Conservation (phyloP, 2,113 vertebrate genomes). For the Bostrychus sinensis region DNA sequence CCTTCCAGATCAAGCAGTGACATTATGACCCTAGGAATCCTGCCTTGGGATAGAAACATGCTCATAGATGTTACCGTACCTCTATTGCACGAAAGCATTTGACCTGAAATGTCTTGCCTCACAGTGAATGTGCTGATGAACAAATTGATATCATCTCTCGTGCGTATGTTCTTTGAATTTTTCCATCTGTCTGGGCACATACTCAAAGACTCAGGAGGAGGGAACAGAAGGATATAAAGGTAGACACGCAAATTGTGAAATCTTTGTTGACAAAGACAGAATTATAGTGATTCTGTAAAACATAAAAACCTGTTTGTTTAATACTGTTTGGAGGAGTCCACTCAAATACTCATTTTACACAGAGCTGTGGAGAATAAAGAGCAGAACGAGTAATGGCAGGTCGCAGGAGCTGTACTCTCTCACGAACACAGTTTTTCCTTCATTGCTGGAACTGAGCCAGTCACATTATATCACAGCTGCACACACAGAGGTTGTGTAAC, state of each 20-base stretch:
- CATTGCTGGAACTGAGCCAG: conserved; percentile 3
- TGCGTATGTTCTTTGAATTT: conserved; percentile 37
- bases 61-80: background rate
- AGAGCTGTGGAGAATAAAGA: conserved; percentile 2
- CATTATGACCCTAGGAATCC: background rate
- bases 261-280: background rate
- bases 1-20: background rate
- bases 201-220: background rate
- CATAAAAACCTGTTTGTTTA: conserved; percentile 7
- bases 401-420: conserved; percentile 13
- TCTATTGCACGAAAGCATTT: background rate
- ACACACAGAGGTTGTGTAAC: background rate
- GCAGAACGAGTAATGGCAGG: conserved; percentile 2
- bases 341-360: conserved; percentile 2
- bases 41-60: background rate
- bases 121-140: conserved; percentile 4
- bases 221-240: background rate
- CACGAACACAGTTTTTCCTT: conserved; percentile 22
- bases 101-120: background rate
- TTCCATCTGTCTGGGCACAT: conserved; percentile 42
- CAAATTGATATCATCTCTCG: conserved; percentile 36
- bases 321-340: background rate
- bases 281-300: background rate
- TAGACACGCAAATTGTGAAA: background rate
- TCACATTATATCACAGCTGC: background rate